Conservation (phyloP, 2,797 vertebrate species). For the Masticophis lateralis region DNA sequence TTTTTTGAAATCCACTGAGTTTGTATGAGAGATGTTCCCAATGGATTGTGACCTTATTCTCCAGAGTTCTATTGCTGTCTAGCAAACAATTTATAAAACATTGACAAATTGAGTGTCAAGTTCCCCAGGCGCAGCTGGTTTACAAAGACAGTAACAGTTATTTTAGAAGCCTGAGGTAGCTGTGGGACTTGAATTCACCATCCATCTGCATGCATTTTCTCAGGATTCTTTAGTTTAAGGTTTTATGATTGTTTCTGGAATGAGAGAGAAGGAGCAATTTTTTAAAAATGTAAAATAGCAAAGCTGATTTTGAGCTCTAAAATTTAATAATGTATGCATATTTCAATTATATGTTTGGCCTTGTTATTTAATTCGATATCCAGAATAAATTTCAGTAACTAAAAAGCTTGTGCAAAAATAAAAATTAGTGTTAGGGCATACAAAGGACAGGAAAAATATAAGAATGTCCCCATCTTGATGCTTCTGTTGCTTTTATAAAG, state of each 20-base stretch:
- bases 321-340: neutral
- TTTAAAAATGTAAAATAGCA: constrained; percentile 1
- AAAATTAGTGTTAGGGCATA: neutral
- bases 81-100: constrained; percentile 56
- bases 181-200: constrained; percentile 53
- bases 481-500: neutral
- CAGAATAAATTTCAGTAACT: fast-evolving
- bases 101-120: constrained; percentile 55
- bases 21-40: constrained; percentile 10
- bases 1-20: constrained; percentile 14
- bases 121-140: constrained; percentile 52
- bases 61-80: constrained; percentile 46
- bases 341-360: neutral
- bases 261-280: neutral
- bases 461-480: neutral
- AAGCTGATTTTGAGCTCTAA: fast-evolving
- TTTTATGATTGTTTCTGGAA: neutral
- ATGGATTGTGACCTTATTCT: constrained; percentile 36
- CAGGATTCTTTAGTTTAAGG: constrained; percentile 21
- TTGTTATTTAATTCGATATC: fast-evolving
- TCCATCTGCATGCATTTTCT: constrained; percentile 22
- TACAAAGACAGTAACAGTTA: constrained; percentile 64
- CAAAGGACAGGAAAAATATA: neutral
- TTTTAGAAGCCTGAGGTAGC: constrained; percentile 56
- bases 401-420: fast-evolving